A percentile compares a stretch with the other conserved stretches of the same genome.
phyloP scores from a whole-genome alignment of 2,888 invertebrate genomes.

The Morpho helenor region DNA sequence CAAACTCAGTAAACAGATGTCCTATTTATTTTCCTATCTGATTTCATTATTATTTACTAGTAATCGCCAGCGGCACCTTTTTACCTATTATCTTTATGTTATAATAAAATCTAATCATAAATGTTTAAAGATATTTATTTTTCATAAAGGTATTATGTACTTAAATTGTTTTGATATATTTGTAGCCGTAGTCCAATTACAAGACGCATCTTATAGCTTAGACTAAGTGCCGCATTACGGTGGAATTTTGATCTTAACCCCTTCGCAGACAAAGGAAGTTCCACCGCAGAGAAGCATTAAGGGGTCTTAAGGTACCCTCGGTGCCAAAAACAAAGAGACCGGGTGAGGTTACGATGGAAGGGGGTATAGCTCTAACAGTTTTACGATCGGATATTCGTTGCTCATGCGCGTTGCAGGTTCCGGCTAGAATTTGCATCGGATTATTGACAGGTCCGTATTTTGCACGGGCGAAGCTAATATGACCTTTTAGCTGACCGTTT shows the following conservation, averaged over 20 bases:
- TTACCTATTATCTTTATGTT: no score
- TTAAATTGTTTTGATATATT: not conserved
- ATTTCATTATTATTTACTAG: no score
- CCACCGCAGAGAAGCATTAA: slow-evolving; percentile 66
- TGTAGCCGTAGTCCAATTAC: slow-evolving; percentile 20
- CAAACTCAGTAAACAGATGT: no score
- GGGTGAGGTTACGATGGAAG: slow-evolving; percentile 37
- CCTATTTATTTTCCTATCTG: no score
- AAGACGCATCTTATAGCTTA: slow-evolving; percentile 24
- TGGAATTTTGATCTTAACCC: slow-evolving; percentile 42
- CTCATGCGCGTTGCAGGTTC: slow-evolving; percentile 69
- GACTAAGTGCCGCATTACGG: slow-evolving; percentile 22
- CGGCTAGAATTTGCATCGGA: slow-evolving; percentile 69
- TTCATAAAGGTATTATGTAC: slow-evolving; percentile 3
- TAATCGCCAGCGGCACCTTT: no score
- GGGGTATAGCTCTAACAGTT: slow-evolving; percentile 62
- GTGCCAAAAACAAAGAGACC: slow-evolving; percentile 75
- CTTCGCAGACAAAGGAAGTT: slow-evolving; percentile 37
- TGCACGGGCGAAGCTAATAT: slow-evolving; percentile 8
- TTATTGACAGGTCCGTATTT: slow-evolving; percentile 47
- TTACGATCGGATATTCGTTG: slow-evolving; percentile 72
- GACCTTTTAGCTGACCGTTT: not conserved
- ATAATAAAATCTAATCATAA: no score
- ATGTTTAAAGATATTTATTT: no score
- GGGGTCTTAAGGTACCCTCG: slow-evolving; percentile 69